A percentile compares a stretch with the other conserved stretches of the same genome.
Conservation (phyloP, 2,888 invertebrate species). For the Erebia epiphron region DNA sequence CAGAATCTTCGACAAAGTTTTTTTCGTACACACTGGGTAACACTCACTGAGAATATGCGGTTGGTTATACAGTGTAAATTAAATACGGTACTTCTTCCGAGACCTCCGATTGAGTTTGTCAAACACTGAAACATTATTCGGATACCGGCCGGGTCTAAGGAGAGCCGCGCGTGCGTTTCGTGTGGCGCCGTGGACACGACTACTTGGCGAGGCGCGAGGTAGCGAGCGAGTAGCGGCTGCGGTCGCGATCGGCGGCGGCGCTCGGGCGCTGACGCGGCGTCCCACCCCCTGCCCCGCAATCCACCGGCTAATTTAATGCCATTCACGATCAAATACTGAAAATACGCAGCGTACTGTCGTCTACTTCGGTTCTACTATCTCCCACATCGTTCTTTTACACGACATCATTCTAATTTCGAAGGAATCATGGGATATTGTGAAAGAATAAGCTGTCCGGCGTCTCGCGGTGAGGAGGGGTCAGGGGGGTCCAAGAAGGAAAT, state of each 20-base stretch:
- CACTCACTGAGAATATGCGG: conserved; percentile 83
- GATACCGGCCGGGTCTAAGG: conserved; percentile 78
- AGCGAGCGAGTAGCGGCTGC: conserved; percentile 50
- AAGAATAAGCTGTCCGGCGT: conserved; percentile 50
- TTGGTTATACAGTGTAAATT: conserved; percentile 80
- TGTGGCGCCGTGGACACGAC: conserved; percentile 79
- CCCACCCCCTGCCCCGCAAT: conserved; percentile 45
- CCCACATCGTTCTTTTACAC: conserved; percentile 31
- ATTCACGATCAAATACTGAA: conserved; percentile 73
- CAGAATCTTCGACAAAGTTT: conserved; percentile 83
- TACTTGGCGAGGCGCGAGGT: conserved; percentile 51
- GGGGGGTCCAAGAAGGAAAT: conserved; percentile 68
- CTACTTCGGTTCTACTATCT: conserved; percentile 40
- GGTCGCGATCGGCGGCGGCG: conserved; percentile 50
- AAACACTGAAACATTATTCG: conserved; percentile 83
- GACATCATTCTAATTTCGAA: conserved; percentile 32
- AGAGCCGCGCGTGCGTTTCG: conserved; percentile 78
- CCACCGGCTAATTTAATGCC: conserved; percentile 65
- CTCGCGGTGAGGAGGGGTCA: conserved; percentile 56
- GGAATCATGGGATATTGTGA: conserved; percentile 35
- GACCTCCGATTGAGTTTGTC: conserved; percentile 82
- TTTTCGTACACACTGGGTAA: conserved; percentile 83
- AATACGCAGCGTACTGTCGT: conserved; percentile 56
- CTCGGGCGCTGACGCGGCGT: conserved; percentile 55
- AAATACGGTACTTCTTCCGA: conserved; percentile 80